phyloP scores from a whole-genome alignment of 2,888 invertebrate species.

The Nasonovia ribisnigri region DNA sequence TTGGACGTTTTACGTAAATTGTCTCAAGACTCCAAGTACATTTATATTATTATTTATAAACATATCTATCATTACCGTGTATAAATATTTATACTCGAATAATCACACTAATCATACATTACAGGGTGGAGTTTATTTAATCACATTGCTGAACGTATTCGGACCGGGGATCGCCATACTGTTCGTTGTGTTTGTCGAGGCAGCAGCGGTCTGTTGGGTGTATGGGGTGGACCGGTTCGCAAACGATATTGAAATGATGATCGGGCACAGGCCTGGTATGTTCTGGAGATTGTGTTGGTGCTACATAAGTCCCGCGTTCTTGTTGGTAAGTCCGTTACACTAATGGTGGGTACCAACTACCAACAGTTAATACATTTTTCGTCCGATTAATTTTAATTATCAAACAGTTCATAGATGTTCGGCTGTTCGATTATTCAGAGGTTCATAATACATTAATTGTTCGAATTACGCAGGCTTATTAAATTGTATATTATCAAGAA shows the following conservation, averaged over 20 bases:
- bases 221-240: conserved; percentile 88
- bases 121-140: conserved; percentile 90
- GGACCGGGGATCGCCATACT: conserved; percentile 89
- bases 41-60: too few species aligned
- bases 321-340: conserved; percentile 75
- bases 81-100: not conserved
- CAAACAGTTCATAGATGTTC: not conserved
- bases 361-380: not conserved
- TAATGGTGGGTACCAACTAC: not conserved
- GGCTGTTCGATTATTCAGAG: not conserved
- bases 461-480: not conserved
- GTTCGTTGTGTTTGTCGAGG: conserved; percentile 92
- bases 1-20: not conserved
- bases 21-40: too few species aligned
- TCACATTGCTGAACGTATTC: conserved; percentile 88
- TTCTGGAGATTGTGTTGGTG: conserved; percentile 91
- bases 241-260: conserved; percentile 84
- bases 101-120: not conserved
- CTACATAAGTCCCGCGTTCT: conserved; percentile 87
- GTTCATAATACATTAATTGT: not conserved
- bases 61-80: not conserved
- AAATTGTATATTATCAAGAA: not conserved
- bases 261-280: conserved; percentile 82
- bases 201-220: conserved; percentile 90
- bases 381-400: not conserved